Evolutionary conservation across 2,113 vertebrate species (phyloP).

Genomic region (Prolemur simus): DNA sequence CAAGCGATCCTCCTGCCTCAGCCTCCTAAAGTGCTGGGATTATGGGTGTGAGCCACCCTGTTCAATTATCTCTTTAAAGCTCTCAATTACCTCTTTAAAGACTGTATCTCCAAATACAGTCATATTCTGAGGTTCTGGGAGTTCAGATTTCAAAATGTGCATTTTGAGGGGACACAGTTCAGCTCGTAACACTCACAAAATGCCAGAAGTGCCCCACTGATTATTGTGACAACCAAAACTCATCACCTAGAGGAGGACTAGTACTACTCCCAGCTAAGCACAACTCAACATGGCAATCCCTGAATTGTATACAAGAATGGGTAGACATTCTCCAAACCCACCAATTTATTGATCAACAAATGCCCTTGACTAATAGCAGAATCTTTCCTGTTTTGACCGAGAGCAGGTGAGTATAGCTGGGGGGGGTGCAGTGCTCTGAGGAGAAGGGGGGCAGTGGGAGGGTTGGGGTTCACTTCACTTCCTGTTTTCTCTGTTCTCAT

Average conservation of each 20-base stretch:
- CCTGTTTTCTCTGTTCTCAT: neutral
- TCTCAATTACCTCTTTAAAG: neutral
- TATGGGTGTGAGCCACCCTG: accelerated
- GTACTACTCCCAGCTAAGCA: neutral
- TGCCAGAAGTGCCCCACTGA: neutral
- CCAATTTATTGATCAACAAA: neutral
- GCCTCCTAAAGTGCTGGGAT: neutral
- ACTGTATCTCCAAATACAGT: neutral
- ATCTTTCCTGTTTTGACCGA: neutral
- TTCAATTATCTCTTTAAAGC: neutral
- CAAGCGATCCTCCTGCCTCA: neutral
- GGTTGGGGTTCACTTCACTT: neutral
- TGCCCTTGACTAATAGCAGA: neutral
- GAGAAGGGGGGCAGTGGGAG: neutral
- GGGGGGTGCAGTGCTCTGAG: neutral
- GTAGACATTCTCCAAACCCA: neutral
- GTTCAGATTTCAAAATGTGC: neutral
- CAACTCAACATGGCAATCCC: neutral
- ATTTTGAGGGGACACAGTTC: neutral
- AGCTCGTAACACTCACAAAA: neutral
- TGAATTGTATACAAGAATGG: neutral
- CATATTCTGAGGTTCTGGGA: neutral
- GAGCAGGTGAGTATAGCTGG: neutral
- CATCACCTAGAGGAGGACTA: neutral
- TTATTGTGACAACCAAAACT: neutral